A percentile compares a stretch with the other conserved stretches of the same genome.
Evolutionary conservation across 2,888 invertebrate genomes (phyloP).

Genomic region (Habroteleia sp.): DNA sequence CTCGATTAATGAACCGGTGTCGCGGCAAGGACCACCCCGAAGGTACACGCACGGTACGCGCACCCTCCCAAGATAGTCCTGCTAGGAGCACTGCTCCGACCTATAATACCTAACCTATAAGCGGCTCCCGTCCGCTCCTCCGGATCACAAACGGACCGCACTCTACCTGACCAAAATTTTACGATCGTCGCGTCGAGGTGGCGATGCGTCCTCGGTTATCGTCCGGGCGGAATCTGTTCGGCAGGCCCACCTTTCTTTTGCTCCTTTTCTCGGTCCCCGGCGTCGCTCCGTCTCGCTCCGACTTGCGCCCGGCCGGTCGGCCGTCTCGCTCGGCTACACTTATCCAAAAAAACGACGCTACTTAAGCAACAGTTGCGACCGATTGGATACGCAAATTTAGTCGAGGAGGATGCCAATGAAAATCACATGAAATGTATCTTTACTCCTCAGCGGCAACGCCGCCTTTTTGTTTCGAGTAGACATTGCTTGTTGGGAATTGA

Average conservation of each 20-base stretch:
- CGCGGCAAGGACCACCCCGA: slow-evolving; percentile 78
- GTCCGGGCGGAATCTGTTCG: slow-evolving; percentile 74
- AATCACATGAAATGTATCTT: slow-evolving; percentile 20
- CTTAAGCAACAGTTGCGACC: slow-evolving; percentile 33
- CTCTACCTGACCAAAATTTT: slow-evolving; percentile 80
- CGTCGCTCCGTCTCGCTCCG: slow-evolving; percentile 4
- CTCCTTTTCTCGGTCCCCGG: slow-evolving; percentile 58
- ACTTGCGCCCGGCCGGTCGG: background rate
- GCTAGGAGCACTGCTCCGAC: slow-evolving; percentile 61
- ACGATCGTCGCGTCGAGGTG: slow-evolving; percentile 81
- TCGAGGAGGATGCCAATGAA: slow-evolving; percentile 22
- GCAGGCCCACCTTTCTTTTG: slow-evolving; percentile 67
- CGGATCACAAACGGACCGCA: slow-evolving; percentile 76
- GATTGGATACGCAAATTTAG: slow-evolving; percentile 66
- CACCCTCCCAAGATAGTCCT: slow-evolving; percentile 67
- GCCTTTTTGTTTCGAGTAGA: no score
- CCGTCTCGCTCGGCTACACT: background rate
- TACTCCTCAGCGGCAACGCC: slow-evolving; percentile 2
- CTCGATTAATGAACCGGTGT: slow-evolving; percentile 80
- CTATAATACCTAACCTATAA: slow-evolving; percentile 76
- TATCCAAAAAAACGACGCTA: slow-evolving; percentile 27
- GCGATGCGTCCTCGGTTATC: slow-evolving; percentile 81
- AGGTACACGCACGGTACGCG: slow-evolving; percentile 71
- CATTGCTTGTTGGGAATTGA: no score
- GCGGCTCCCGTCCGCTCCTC: slow-evolving; percentile 74